Conservation (phyloP, 2,113 vertebrate genomes). For the Natator depressus region DNA sequence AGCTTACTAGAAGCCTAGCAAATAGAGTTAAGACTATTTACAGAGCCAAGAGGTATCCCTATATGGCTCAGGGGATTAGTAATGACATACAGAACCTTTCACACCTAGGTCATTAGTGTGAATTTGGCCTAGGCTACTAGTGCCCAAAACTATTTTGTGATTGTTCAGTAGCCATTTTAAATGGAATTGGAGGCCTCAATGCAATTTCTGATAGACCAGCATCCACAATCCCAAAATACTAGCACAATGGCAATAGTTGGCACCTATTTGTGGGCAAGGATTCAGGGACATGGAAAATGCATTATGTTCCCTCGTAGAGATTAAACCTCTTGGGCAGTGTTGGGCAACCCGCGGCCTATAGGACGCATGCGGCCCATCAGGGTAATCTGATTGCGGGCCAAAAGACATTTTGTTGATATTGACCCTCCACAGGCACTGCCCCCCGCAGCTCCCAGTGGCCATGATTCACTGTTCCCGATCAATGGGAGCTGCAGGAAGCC, state of each 20-base stretch:
- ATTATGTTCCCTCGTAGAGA: background rate
- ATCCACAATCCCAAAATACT: background rate
- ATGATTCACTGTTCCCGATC: no score
- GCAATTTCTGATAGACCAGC: conserved; percentile 10
- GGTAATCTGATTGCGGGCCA: no score
- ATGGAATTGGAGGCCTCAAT: background rate
- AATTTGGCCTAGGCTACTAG: background rate
- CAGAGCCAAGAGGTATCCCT: background rate
- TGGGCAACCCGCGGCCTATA: no score
- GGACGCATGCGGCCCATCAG: no score
- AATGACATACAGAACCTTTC: conserved; percentile 17
- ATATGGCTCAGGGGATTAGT: background rate
- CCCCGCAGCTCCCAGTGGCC: no score
- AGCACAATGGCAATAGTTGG: background rate
- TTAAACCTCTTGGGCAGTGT: background rate
- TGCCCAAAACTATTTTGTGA: background rate
- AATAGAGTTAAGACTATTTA: background rate
- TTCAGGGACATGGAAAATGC: background rate
- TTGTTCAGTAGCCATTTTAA: conserved; percentile 15
- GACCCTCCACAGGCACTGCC: no score
- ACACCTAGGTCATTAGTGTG: background rate
- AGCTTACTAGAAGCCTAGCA: accelerated
- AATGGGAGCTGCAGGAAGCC: no score
- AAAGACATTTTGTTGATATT: no score
- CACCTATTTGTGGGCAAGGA: background rate